Evolutionary conservation across 2,888 invertebrate genomes (phyloP).

Genomic region (Philereme vetulata): DNA sequence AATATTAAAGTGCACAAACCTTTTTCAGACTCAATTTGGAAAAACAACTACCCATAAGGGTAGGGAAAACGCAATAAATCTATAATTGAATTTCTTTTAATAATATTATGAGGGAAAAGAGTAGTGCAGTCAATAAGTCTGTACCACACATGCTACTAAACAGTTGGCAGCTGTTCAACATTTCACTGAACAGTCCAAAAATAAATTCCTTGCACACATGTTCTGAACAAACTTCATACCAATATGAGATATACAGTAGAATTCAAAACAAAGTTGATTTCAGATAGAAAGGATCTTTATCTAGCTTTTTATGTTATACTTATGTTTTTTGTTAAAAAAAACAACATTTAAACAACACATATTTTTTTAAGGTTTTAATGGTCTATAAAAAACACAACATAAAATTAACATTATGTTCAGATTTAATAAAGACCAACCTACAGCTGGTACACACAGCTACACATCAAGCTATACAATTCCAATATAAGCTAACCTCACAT

Average conservation of each 20-base stretch:
- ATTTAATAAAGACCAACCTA: too few species aligned
- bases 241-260: constrained; percentile 2
- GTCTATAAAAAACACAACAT: too few species aligned
- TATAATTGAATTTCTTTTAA: constrained; percentile 16
- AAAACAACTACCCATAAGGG: constrained; percentile 78
- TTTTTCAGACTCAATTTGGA: constrained; percentile 75
- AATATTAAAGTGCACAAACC: constrained; percentile 53
- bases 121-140: constrained; percentile 21
- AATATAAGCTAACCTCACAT: too few species aligned
- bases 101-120: constrained; percentile 19
- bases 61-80: constrained; percentile 11
- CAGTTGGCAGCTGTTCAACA: constrained; percentile 72
- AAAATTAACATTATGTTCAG: too few species aligned
- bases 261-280: constrained; percentile 17
- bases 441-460: too few species aligned
- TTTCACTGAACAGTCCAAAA: constrained; percentile 66
- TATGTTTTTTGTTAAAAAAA: not conserved
- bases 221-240: constrained; percentile 63
- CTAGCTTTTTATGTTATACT: too few species aligned
- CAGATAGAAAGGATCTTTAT: not conserved
- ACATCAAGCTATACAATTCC: too few species aligned
- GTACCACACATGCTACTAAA: constrained; percentile 31
- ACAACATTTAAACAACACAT: not conserved
- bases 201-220: constrained; percentile 61
- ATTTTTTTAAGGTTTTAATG: too few species aligned